phyloP scores from a whole-genome alignment of 2,113 vertebrate genomes.

The Noturus placidus region DNA sequence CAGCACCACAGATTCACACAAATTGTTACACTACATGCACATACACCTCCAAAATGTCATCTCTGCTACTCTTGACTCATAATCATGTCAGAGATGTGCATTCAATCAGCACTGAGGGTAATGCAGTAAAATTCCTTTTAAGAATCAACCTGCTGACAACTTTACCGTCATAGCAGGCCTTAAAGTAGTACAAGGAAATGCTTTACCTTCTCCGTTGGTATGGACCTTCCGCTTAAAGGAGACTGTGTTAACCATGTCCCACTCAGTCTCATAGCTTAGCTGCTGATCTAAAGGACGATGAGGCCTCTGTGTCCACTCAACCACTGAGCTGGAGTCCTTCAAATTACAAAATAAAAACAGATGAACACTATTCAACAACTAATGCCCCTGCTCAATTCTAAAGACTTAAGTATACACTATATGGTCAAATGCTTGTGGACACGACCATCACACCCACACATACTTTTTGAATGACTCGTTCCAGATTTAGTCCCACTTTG shows the following conservation, averaged over 20 bases:
- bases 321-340: constrained; percentile 95
- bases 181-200: background rate
- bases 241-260: constrained; percentile 94
- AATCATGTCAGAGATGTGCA: background rate
- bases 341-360: background rate
- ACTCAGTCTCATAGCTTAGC: constrained; percentile 91
- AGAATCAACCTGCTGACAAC: background rate
- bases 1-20: background rate
- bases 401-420: background rate
- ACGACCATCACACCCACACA: background rate
- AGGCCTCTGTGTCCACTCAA: constrained; percentile 84
- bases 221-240: constrained; percentile 86
- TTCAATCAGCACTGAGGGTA: background rate
- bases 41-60: no score
- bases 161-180: background rate
- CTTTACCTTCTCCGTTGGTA: constrained; percentile 81
- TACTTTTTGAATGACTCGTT: background rate
- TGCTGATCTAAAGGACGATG: constrained; percentile 75
- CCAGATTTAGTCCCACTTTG: background rate
- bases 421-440: background rate
- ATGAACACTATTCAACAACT: background rate
- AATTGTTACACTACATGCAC: no score
- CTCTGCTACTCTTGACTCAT: background rate
- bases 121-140: background rate
- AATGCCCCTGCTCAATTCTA: background rate